phyloP scores from a whole-genome alignment of 2,888 invertebrate species.

The Pyrgus malvae region DNA sequence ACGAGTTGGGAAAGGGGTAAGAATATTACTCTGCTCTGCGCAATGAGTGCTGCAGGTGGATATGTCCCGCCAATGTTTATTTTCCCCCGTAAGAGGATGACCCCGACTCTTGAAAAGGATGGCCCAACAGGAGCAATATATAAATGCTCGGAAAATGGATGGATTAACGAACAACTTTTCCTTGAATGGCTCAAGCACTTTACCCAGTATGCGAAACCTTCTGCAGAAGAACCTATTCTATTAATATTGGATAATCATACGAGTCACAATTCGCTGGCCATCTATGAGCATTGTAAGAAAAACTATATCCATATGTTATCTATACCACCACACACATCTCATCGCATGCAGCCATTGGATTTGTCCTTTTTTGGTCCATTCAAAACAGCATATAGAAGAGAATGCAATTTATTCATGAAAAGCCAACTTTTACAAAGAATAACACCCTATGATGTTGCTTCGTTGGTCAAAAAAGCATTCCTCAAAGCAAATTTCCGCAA shows the following conservation, averaged over 20 bases:
- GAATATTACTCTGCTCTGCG: constrained; percentile 55
- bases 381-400: constrained; percentile 37
- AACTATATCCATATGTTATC: constrained; percentile 36
- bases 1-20: constrained; percentile 56
- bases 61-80: constrained; percentile 68
- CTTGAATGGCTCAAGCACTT: constrained; percentile 41
- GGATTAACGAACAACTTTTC: constrained; percentile 42
- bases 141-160: constrained; percentile 41
- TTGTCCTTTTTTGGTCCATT: constrained; percentile 36
- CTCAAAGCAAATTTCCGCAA: no score
- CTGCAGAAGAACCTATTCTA: constrained; percentile 31
- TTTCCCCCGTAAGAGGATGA: constrained; percentile 57
- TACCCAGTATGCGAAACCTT: constrained; percentile 33
- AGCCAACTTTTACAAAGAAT: constrained; percentile 36
- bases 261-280: background rate
- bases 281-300: constrained; percentile 39
- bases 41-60: constrained; percentile 45
- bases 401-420: constrained; percentile 45
- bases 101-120: constrained; percentile 50
- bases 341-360: constrained; percentile 37
- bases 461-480: constrained; percentile 31
- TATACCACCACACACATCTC: constrained; percentile 37
- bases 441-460: constrained; percentile 43
- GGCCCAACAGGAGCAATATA: constrained; percentile 53
- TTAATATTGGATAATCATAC: background rate